Base-by-base conservation (phyloP, 2,113 vertebrate genomes). In the Platichthys stellatus region DNA sequence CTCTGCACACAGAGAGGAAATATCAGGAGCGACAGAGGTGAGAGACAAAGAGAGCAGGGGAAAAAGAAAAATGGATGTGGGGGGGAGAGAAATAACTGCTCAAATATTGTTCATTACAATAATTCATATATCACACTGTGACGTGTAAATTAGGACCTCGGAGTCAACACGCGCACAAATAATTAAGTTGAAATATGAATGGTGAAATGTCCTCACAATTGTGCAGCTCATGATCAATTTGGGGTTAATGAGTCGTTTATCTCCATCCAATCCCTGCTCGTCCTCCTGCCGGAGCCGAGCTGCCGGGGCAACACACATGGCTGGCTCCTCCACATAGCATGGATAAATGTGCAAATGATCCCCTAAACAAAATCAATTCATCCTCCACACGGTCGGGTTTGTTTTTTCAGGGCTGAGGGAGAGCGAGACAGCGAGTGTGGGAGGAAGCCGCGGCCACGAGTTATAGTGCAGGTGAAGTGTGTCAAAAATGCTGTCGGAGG, bases 101-200 rank as follows among this genome's bases (percentile, higher is more conserved):
- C 83, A 92, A 92, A 92, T 88, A 76, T 83, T 76, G 82, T 91
- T 90, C 88, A 92, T 92, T 92, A 92, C 72, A 89, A 91, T 92
- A 91, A 89, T 90, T 93, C 92, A 92, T 93, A 90, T 78, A 93
- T 94, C 92, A 93, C 77, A 80, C 26, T 2, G 63, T 76, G 86
- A 88, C 80, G 81, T 85, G 92, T 86, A 88, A 91, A 93, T 94
- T 89, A 91, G 82, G 83, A 76, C 77, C 78, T 83, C 31, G 60
- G 86, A 89, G 88, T 93, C 93, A 92, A 92, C 91, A 92, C 56
- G 63, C 63, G 51, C 81, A 84, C 87, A 82, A 93, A 94, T 93
- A 94, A 94, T 92, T 88, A 92, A 87, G 89, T 79, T 90, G 90
- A 92, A 92, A 93, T 93, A 93, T 94, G 91, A 94, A 94, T 90